Evolutionary conservation across 2,113 vertebrate genomes (phyloP).

Genomic region (Oncorhynchus mykiss): DNA sequence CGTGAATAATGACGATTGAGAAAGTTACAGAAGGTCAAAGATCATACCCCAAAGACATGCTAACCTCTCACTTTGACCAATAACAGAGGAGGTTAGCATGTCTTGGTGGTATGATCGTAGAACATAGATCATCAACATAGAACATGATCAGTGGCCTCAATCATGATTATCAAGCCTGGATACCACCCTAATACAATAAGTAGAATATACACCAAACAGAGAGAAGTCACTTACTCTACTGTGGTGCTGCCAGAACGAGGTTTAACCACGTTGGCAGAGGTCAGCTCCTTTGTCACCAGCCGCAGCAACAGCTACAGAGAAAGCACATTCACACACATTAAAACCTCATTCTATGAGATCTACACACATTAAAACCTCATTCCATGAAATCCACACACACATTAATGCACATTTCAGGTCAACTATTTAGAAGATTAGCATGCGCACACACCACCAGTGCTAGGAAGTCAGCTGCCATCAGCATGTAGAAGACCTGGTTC

Average conservation of each 20-base stretch:
- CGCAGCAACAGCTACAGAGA: conserved; percentile 64
- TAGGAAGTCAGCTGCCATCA: conserved; percentile 83
- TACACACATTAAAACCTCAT: background rate
- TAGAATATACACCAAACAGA: background rate
- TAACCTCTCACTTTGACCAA: too few species aligned
- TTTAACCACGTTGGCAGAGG: conserved; percentile 33
- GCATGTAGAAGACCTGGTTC: conserved; percentile 94
- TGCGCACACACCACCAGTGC: conserved; percentile 83
- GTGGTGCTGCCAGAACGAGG: conserved; percentile 41
- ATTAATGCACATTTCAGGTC: background rate
- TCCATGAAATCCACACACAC: background rate
- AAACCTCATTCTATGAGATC: conserved; percentile 85
- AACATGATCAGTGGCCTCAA: too few species aligned
- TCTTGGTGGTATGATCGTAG: too few species aligned
- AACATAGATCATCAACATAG: too few species aligned
- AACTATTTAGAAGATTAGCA: too few species aligned
- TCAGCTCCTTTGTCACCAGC: conserved; percentile 68
- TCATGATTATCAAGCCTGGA: background rate
- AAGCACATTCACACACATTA: conserved; percentile 41
- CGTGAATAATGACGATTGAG: too few species aligned
- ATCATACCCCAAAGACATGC: too few species aligned
- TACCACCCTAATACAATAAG: background rate
- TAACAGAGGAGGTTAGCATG: too few species aligned
- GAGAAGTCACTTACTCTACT: conserved; percentile 65
- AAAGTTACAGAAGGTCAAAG: too few species aligned